phyloP scores from a whole-genome alignment of 1,140 invertebrate species.

The Drosophila simulans region DNA sequence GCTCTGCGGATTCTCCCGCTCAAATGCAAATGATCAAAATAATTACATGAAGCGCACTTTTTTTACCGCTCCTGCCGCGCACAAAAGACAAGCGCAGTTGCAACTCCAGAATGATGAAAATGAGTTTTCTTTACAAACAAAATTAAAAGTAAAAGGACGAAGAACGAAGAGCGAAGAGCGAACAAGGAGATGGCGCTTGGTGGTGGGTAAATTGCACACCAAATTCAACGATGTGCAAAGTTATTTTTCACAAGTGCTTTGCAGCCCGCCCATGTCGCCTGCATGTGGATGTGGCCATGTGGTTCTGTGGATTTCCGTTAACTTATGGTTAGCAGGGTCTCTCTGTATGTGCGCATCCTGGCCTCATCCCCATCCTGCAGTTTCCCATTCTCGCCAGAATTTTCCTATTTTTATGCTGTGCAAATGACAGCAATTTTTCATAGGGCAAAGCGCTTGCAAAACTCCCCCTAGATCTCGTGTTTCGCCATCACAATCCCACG shows the following conservation, averaged over 20 bases:
- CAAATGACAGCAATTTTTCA: slow-evolving; percentile 83
- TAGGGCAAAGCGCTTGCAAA: slow-evolving; percentile 75
- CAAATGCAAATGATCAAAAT: slow-evolving; percentile 82
- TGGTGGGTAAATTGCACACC: slow-evolving; percentile 72
- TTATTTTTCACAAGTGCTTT: slow-evolving; percentile 83
- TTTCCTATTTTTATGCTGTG: slow-evolving; percentile 82
- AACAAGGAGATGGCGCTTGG: slow-evolving; percentile 5
- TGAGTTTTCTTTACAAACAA: slow-evolving; percentile 84
- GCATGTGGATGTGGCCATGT: slow-evolving; percentile 77
- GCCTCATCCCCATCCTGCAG: neutral
- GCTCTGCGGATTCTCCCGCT: slow-evolving; percentile 39
- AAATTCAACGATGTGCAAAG: slow-evolving; percentile 83
- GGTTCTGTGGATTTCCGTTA: slow-evolving; percentile 80
- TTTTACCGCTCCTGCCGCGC: slow-evolving; percentile 27
- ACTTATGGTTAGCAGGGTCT: slow-evolving; percentile 74
- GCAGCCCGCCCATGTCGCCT: slow-evolving; percentile 68
- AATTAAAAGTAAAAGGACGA: slow-evolving; percentile 71
- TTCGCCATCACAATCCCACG: slow-evolving; percentile 3
- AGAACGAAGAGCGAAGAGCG: neutral
- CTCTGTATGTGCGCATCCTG: neutral
- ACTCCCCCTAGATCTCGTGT: slow-evolving; percentile 26
- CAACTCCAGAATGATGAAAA: slow-evolving; percentile 83
- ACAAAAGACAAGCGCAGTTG: slow-evolving; percentile 77
- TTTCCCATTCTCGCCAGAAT: slow-evolving; percentile 26
- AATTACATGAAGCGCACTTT: slow-evolving; percentile 79